Base-by-base conservation (phyloP, 2,797 vertebrate genomes). In the Dipus sagitta region DNA sequence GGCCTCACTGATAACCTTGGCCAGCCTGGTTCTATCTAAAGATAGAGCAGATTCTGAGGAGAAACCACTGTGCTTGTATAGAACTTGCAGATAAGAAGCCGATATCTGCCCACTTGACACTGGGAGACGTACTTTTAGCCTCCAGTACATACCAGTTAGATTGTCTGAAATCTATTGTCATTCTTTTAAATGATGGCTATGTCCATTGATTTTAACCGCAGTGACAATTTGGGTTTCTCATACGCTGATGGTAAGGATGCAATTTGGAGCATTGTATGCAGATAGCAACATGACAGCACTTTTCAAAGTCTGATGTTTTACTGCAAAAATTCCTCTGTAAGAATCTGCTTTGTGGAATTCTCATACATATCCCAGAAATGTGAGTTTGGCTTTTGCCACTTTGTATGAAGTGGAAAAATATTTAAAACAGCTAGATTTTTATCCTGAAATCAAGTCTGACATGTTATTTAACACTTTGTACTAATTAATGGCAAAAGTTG, bases 1-100 rank as follows among this genome's bases (percentile, higher is more conserved):
- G 38, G 26, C 93, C 67, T 84, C 65, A 95, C 93, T 81, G 96
- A 95, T 97, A 97, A 96, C 90, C 52, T 81, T 88, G 71, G 11
- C 21, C 47, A 52, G 20, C 26, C 12, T 0, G 0, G 0, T 65
- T 71, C 54, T 14, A 85, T 89, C 89, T 58, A 77, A 21, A 4
- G 79, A 94, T 52, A 58, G 58, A 52, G 54, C 15, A 71, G 23
- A 64, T 42, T 76, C 32, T 3, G 34, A 91, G 60, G n/a, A 54
- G 89, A 97, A 96, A 96, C 95, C 86, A 65, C 20, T 64, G 10
- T 4, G 47, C 38, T 28, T 92, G 26, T 42, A 67, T 26, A 91
- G 83, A 86, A 92, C 79, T 81, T 70, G 65, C 52, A 76, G 23
- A n/a, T 71, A 18, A 30, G 20, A 23, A 64, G n/a, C 11, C 21